These are phyloP conservation scores for Selenia dentaria DNA, from an alignment of 2,888 invertebrate species.

Conservation along the genomic window DNA sequence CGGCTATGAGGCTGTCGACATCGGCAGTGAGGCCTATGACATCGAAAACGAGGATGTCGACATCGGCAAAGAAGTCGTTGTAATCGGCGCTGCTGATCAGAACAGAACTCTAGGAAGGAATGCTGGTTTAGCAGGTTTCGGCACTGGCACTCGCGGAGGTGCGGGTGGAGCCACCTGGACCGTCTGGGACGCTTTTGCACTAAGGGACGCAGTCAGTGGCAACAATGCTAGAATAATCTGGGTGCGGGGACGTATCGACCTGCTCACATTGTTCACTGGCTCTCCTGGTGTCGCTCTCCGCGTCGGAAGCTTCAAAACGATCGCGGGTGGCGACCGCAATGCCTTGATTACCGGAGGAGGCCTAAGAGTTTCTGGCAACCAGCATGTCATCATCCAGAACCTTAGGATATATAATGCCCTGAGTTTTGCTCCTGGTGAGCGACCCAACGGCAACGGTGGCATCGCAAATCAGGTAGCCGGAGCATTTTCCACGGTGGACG, in stretches of 20 bases:
- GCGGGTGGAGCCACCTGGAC: background rate
- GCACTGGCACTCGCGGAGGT: background rate
- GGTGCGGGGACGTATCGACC: background rate
- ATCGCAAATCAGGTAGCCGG: slow-evolving; percentile 5
- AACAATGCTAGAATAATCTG: background rate
- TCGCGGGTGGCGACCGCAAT: background rate
- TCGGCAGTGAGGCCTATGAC: background rate
- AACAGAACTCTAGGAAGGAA: background rate
- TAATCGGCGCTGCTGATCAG: background rate
- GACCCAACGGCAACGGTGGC: slow-evolving; percentile 19
- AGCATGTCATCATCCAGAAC: background rate
- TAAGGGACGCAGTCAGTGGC: background rate
- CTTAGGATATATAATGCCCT: background rate
- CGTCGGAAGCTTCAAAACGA: background rate
- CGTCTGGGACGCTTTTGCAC: background rate
- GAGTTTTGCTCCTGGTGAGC: slow-evolving; percentile 10
- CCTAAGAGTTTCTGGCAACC: background rate
- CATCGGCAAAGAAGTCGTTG: background rate
- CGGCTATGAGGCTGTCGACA: background rate
- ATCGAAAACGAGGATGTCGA: background rate
- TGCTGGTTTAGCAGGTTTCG: background rate
- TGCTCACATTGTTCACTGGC: background rate
- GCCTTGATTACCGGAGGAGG: background rate
- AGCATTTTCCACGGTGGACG: background rate
- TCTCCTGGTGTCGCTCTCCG: background rate